Evolutionary conservation across 1,140 invertebrate species (phyloP), one percentile per base, ranked within the genome.

Genomic region (Drosophila melanica): DNA sequence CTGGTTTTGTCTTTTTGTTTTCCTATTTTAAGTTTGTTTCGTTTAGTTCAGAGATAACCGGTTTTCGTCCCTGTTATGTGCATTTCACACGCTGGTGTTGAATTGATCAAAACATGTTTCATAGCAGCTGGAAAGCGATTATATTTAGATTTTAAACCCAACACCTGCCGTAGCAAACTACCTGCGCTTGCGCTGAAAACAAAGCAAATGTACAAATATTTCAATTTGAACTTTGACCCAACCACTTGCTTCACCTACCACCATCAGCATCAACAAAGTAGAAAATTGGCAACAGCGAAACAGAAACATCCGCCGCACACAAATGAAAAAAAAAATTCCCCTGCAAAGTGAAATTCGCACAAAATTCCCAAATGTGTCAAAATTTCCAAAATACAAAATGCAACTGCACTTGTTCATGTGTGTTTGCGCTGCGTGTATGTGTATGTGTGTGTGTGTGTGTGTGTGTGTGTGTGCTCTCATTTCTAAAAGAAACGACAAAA

Each of bases 401-500:
- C 44, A 75, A 64, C 41, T 67, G 59, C 57, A 76, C 66, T 62
- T 74, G 48, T 18, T 0, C 2, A 11, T 63, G 51, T 39, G 27
- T 53, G 33, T 51, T 45, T 69, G 37, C 37, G 65, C 44, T 45
- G 48, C 27, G 23, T 53, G 39, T n/a, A n/a, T n/a, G n/a, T n/a
- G n/a, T n/a, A n/a, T n/a, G n/a, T n/a, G n/a, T n/a, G n/a, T 11
- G 20, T 39, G 41, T n/a, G 30, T 11, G 2, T 16, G 11, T 69
- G 57, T 66, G 23, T 72, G 27, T 70, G 67, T 50, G 75, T 69
- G 67, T 86, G 82, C 79, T 87, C 81, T 75, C 82, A 87, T 82
- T 87, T 89, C 84, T 50, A 48, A 44, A 41, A 39, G 67, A 41
- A 62, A 66, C 65, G 59, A 78, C 63, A 79, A 76, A 67, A 63